Evolutionary conservation across 2,888 invertebrate genomes (phyloP), one percentile per base, ranked within the genome.

Genomic region (Brachycybe producta): DNA sequence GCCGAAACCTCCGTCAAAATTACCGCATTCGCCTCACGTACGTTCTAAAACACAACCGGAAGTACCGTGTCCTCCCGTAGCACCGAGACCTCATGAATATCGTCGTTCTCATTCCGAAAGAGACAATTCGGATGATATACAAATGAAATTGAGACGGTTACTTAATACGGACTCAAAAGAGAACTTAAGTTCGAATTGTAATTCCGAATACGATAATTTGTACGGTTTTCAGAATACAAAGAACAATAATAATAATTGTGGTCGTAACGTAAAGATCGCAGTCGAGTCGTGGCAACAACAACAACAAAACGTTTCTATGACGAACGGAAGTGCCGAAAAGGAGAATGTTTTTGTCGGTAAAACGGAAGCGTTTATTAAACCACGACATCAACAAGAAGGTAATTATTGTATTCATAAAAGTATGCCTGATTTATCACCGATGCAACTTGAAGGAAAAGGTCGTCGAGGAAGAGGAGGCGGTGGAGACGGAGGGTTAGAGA

Each of bases 81-180:
- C 32, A 15, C 38, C 32, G n/a, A 24, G 38, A 8, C 23, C 32
- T 8, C 51, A 51, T 34, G 56, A 57, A 47, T 55, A 61, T 46
- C 56, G 54, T 32, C 53, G 58, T 11, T 55, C 42, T 47, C 55
- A 34, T 39, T 53, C 27, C 40, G 52, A 27, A 35, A 48, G 27
- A 48, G 53, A 44, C 52, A 53, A 21, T 28, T 54, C 32, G 32
- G 79, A 80, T 64, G 72, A 80, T 59, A 70, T 86, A 44, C 86
- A 87, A 68, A 82, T 78, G 58, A 84, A 84, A 56, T 68, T 87
- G 57, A 73, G 87, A 17, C 75, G 83, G 58, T 70, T 87, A 52
- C 70, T 88, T 13, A 83, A 84, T 61, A 72, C 76, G 28, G 81
- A 81, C 63, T 81, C 81, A 64, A 76, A 80, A 53, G 81, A 82